These are phyloP conservation scores for Macrosoma leucophasiata DNA, from an alignment of 2,888 invertebrate species.

Conservation along the genomic window DNA sequence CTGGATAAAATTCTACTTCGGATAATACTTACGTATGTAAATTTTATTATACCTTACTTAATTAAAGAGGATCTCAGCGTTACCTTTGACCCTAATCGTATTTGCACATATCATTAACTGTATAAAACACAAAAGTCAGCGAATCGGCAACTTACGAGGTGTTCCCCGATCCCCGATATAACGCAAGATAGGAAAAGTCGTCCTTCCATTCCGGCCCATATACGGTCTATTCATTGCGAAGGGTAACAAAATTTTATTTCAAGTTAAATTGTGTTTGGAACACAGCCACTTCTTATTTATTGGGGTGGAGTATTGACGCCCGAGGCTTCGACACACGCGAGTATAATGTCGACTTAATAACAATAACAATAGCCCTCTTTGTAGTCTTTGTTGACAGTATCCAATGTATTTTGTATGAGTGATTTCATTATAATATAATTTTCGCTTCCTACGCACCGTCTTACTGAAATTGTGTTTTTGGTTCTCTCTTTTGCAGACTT, in stretches of 20 bases:
- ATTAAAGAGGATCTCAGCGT: too few species aligned
- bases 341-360: slow-evolving; percentile 42
- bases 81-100: slow-evolving; percentile 17
- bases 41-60: too few species aligned
- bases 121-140: slow-evolving; percentile 52
- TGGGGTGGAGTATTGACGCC: slow-evolving; percentile 48
- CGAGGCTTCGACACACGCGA: slow-evolving; percentile 8
- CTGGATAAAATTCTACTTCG: too few species aligned
- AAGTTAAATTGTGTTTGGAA: slow-evolving; percentile 70
- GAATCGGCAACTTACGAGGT: slow-evolving; percentile 56
- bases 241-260: slow-evolving; percentile 71
- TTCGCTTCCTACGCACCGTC: too few species aligned
- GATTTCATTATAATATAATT: slow-evolving; percentile 35
- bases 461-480: too few species aligned
- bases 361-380: slow-evolving; percentile 49
- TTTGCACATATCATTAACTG: slow-evolving; percentile 41
- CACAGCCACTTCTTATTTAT: slow-evolving; percentile 62
- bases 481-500: too few species aligned
- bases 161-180: slow-evolving; percentile 45
- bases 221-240: slow-evolving; percentile 55
- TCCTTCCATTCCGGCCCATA: slow-evolving; percentile 57
- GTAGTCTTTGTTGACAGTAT: slow-evolving; percentile 51
- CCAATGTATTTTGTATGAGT: slow-evolving; percentile 42
- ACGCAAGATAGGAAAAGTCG: slow-evolving; percentile 45
- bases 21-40: too few species aligned